A percentile compares a stretch with the other conserved stretches of the same genome.
These are phyloP conservation scores for Aleiodes testaceus DNA, from an alignment of 2,888 invertebrate genomes.

Conservation along the genomic window DNA sequence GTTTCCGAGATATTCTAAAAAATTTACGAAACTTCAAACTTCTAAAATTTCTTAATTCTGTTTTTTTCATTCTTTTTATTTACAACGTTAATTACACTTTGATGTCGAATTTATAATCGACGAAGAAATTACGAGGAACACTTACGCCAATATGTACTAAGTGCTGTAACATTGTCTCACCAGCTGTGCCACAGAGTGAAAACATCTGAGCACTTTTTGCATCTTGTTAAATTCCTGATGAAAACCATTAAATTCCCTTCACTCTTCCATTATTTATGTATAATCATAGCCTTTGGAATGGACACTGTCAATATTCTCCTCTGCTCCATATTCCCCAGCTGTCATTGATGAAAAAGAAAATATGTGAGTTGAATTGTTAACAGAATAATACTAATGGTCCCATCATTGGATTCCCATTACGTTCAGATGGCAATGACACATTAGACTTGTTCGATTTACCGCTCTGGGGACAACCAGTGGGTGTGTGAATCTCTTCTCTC, in stretches of 20 bases:
- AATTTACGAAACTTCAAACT: too few relatives aligned
- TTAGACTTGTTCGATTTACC: conserved; percentile 32
- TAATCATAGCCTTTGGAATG: too few relatives aligned
- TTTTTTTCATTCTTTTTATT: background rate
- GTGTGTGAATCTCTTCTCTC: background rate
- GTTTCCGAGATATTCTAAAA: too few relatives aligned
- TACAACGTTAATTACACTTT: background rate
- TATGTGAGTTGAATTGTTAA: conserved; percentile 14
- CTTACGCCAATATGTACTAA: conserved; percentile 14
- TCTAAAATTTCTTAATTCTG: background rate
- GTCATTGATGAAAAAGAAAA: background rate
- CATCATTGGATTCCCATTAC: conserved; percentile 34
- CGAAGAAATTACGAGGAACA: conserved; percentile 4
- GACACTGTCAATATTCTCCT: too few relatives aligned
- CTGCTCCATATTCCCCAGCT: background rate
- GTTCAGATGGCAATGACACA: conserved; percentile 23
- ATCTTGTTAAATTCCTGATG: background rate
- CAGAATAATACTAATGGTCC: conserved; percentile 6
- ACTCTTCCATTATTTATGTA: too few relatives aligned
- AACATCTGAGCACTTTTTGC: background rate
- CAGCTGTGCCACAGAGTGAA: conserved; percentile 10
- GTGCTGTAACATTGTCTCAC: conserved; percentile 8
- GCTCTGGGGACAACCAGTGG: conserved; percentile 19
- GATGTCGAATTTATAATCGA: conserved; percentile 8
- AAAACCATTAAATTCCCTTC: too few relatives aligned